phyloP scores from a whole-genome alignment of 2,113 vertebrate genomes.

The Perca fluviatilis region DNA sequence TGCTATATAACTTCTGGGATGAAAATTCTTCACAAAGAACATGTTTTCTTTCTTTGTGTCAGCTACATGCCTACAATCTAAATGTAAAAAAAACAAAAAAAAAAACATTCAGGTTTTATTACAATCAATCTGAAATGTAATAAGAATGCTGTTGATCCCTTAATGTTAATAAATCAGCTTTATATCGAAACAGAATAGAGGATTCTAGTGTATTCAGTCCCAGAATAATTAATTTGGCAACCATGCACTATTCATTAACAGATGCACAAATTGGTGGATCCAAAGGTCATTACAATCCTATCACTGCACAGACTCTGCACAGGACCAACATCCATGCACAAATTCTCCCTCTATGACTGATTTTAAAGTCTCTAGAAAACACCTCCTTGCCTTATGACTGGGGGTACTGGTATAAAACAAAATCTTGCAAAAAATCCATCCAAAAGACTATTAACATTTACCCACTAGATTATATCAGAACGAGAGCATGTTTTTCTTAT shows the following conservation, averaged over 20 bases:
- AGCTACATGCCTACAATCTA: conserved; percentile 25
- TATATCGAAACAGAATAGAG: background rate
- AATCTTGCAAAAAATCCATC: background rate
- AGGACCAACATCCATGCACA: background rate
- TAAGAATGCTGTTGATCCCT: background rate
- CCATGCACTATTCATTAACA: background rate
- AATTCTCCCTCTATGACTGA: background rate
- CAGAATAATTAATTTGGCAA: conserved; percentile 2
- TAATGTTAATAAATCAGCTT: background rate
- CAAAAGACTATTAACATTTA: conserved; percentile 38
- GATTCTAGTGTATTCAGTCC: background rate
- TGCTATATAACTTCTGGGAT: conserved; percentile 54
- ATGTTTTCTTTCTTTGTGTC: background rate
- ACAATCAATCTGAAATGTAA: background rate
- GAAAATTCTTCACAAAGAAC: conserved; percentile 47
- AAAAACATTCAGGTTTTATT: background rate
- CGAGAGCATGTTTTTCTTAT: conserved; percentile 26
- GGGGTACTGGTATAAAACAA: background rate
- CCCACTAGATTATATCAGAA: conserved; percentile 24
- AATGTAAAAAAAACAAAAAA: background rate
- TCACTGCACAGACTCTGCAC: background rate
- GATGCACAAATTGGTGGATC: background rate
- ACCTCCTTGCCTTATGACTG: background rate
- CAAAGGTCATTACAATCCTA: background rate
- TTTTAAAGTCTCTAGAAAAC: conserved; percentile 1